Evolutionary conservation across 2,797 vertebrate genomes (phyloP).

Genomic region (Choloepus didactylus): DNA sequence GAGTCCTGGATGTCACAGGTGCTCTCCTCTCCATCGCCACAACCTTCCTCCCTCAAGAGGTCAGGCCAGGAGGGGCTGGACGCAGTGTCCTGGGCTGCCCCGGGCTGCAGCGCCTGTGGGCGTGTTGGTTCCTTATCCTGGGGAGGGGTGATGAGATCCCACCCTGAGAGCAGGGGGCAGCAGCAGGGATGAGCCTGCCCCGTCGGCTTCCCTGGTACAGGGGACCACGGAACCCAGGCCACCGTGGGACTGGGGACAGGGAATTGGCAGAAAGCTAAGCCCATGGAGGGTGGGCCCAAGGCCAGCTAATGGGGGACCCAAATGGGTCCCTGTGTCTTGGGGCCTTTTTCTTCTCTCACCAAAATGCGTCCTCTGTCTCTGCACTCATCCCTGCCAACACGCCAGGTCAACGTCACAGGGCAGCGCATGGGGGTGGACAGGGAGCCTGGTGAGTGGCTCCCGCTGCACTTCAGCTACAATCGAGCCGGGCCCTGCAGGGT

Average conservation of each 20-base stretch:
- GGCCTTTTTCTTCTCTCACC: slow-evolving; percentile 64
- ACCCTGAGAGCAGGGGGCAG: neutral
- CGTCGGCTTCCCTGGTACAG: slow-evolving; percentile 1
- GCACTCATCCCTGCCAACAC: neutral
- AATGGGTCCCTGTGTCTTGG: neutral
- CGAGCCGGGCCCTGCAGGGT: no score
- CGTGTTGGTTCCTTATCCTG: no score
- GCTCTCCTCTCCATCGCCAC: no score
- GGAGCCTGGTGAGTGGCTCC: no score
- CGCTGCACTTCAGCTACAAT: no score
- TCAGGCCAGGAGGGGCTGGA: no score
- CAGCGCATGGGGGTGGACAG: neutral
- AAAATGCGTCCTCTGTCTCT: neutral
- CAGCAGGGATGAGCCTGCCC: neutral
- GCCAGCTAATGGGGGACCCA: neutral
- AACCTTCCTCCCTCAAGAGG: no score
- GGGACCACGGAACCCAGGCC: slow-evolving; percentile 30
- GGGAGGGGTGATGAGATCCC: neutral
- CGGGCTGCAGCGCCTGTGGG: no score
- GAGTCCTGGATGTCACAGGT: no score
- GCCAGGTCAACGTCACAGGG: neutral
- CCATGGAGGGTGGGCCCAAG: slow-evolving; percentile 41
- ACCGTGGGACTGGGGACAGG: neutral
- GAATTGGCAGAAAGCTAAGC: neutral
- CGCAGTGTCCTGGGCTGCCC: no score